Conservation (phyloP, 2,888 invertebrate genomes). For the Tiphia femorata region DNA sequence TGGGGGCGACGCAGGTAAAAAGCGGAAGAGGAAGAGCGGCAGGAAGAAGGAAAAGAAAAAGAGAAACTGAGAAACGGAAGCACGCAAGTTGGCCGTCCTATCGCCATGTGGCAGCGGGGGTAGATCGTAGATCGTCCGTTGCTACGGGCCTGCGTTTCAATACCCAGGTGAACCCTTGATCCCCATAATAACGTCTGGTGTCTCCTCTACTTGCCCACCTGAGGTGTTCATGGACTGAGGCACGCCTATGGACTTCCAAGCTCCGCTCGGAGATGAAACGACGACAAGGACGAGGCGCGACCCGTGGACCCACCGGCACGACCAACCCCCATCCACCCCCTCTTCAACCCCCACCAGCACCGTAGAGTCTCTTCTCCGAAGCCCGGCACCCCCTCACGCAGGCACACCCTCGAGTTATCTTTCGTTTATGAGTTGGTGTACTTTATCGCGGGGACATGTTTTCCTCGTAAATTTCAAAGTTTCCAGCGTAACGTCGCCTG, state of each 20-base stretch:
- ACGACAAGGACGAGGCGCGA: background rate
- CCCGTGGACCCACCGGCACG: background rate
- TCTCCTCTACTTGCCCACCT: background rate
- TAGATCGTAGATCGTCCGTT: conserved; percentile 44
- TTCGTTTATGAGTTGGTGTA: conserved; percentile 56
- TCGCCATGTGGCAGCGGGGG: conserved; percentile 26
- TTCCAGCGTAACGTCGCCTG: conserved; percentile 41
- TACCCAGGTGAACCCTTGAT: conserved; percentile 48
- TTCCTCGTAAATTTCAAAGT: conserved; percentile 60
- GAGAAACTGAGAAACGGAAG: conserved; percentile 1
- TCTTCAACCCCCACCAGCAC: background rate
- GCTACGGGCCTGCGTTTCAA: conserved; percentile 48
- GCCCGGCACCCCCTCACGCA: conserved; percentile 11
- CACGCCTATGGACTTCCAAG: conserved; percentile 21
- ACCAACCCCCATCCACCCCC: background rate
- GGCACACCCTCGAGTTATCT: conserved; percentile 47
- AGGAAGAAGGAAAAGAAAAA: conserved; percentile 1
- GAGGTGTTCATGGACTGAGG: conserved; percentile 22
- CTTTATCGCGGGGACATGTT: conserved; percentile 59
- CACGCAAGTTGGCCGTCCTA: too few species aligned
- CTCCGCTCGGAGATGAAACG: conserved; percentile 10
- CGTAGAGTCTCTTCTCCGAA: background rate
- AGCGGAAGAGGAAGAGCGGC: conserved; percentile 2
- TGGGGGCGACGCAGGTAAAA: too few species aligned
- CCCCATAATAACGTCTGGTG: conserved; percentile 36